These are phyloP conservation scores for Oscheius sp. DNA, from an alignment of 2,888 invertebrate species.

Conservation along the genomic window DNA sequence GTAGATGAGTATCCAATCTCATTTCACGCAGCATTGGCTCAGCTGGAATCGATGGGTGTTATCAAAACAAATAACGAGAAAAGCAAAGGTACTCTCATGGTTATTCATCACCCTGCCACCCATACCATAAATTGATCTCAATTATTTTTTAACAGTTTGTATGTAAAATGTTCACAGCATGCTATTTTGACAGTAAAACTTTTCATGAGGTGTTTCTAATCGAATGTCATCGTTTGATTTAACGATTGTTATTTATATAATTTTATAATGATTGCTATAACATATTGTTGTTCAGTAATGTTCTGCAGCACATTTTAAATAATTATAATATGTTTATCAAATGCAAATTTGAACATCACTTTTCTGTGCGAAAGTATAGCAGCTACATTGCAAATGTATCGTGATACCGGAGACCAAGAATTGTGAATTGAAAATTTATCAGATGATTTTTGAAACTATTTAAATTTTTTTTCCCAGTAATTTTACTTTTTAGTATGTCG, in stretches of 20 bases:
- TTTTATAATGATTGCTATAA: too few relatives aligned
- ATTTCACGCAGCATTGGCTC: conserved; percentile 39
- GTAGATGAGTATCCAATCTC: conserved; percentile 9
- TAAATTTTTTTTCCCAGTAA: too few relatives aligned
- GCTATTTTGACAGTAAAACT: too few relatives aligned
- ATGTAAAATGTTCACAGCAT: too few relatives aligned
- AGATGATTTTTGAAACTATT: not conserved
- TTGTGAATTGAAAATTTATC: not conserved
- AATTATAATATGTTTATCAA: too few relatives aligned
- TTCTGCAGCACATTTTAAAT: too few relatives aligned
- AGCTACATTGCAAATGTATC: not conserved
- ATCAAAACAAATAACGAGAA: conserved; percentile 9
- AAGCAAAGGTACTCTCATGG: conserved; percentile 11
- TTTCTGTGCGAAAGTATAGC: not conserved
- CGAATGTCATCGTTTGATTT: too few relatives aligned
- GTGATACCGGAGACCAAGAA: too few relatives aligned
- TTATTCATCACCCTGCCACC: conserved; percentile 28
- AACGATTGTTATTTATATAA: too few relatives aligned
- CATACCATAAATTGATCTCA: conserved; percentile 5
- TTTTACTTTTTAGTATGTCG: conserved; percentile 1
- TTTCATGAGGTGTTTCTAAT: too few relatives aligned
- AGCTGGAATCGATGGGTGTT: conserved; percentile 40
- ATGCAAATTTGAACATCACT: too few relatives aligned
- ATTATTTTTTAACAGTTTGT: not conserved
- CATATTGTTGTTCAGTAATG: too few relatives aligned